Conservation (phyloP, 1,140 invertebrate species). For the Zaprionus ornatus region DNA sequence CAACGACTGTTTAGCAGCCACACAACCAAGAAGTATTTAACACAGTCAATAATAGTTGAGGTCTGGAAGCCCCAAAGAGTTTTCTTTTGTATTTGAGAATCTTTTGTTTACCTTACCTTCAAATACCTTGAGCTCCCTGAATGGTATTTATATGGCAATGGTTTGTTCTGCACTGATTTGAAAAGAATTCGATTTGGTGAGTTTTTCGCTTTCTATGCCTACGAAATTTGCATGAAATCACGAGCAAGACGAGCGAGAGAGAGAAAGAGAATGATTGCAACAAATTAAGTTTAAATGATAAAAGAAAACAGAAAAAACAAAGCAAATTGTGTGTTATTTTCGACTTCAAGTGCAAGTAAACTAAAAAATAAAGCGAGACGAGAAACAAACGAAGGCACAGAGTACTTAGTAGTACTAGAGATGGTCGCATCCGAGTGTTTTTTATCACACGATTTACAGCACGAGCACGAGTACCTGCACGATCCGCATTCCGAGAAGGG, state of each 20-base stretch:
- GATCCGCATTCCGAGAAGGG: neutral
- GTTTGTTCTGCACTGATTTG: constrained; percentile 13
- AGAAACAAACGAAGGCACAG: constrained; percentile 29
- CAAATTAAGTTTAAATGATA: constrained; percentile 50
- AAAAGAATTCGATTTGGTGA: constrained; percentile 1
- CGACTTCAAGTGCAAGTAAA: constrained; percentile 68
- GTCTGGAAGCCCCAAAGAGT: neutral
- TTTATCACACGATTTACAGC: neutral
- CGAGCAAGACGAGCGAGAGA: neutral
- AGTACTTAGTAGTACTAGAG: constrained; percentile 1
- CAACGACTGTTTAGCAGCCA: neutral
- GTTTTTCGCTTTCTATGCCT: constrained; percentile 21
- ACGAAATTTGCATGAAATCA: constrained; percentile 16
- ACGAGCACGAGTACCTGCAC: neutral
- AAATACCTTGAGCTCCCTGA: neutral
- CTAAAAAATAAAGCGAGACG: constrained; percentile 46
- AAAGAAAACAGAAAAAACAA: constrained; percentile 20
- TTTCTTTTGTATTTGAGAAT: neutral
- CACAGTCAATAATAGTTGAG: neutral
- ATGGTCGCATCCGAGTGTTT: neutral
- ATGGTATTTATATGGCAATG: constrained; percentile 1
- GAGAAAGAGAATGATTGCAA: constrained; percentile 5
- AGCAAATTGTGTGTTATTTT: constrained; percentile 55
- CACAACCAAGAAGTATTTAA: neutral
- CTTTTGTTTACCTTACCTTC: neutral